Percentiles rank a stretch among this genome's conserved stretches.
Evolutionary conservation across 2,797 vertebrate genomes (phyloP).

Genomic region (Hylomyscus alleni): DNA sequence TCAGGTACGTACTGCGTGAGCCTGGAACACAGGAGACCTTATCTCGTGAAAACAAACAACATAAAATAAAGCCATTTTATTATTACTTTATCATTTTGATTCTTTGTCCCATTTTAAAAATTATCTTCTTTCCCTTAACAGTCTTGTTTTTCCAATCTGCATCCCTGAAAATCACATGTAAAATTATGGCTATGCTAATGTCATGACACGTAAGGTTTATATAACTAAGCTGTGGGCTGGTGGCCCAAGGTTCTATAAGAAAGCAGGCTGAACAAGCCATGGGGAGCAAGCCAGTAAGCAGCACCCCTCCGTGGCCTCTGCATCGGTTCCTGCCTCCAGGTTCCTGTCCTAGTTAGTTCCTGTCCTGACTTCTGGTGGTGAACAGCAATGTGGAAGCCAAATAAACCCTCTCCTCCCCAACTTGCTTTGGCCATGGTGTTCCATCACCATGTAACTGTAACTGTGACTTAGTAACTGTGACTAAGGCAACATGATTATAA

Average conservation of each 20-base stretch:
- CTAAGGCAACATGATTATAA: not conserved
- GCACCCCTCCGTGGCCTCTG: not conserved
- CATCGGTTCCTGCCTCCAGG: not conserved
- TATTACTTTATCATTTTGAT: slow-evolving; percentile 29
- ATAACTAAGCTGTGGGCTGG: not conserved
- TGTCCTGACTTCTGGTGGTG: not conserved
- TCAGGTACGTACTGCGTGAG: not conserved
- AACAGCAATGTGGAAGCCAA: not conserved
- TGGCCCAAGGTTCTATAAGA: not conserved
- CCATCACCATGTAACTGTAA: too few relatives aligned
- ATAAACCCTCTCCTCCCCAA: not conserved
- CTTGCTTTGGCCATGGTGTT: not conserved
- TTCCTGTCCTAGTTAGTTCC: not conserved
- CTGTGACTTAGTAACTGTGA: not conserved
- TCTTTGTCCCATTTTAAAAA: not conserved
- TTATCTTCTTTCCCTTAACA: not conserved
- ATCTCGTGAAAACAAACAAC: not conserved
- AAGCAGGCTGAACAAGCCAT: not conserved
- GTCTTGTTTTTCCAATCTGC: not conserved
- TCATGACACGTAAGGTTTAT: not conserved
- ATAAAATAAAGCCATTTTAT: not conserved
- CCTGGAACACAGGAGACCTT: not conserved
- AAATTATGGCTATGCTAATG: not conserved
- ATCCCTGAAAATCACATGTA: not conserved
- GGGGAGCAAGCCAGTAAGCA: not conserved